phyloP scores from a whole-genome alignment of 1,140 invertebrate species.

The Ceratina calcarata region DNA sequence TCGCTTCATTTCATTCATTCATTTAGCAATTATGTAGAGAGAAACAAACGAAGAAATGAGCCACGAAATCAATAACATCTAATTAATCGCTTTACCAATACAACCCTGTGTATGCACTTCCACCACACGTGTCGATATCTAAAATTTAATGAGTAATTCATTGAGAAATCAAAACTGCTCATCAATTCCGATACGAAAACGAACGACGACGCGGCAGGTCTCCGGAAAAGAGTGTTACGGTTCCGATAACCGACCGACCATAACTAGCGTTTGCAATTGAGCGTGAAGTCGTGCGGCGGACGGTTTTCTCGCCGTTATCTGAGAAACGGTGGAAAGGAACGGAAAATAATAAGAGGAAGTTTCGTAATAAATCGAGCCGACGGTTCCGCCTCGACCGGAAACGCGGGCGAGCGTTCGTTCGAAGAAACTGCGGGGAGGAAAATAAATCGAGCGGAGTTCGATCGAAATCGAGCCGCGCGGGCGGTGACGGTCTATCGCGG shows the following conservation, averaged over 20 bases:
- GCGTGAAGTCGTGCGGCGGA: slow-evolving; percentile 19
- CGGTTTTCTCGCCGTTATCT: slow-evolving; percentile 19
- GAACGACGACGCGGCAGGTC: not conserved
- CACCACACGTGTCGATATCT: too few species aligned
- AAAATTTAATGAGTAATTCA: too few species aligned
- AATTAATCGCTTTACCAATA: too few species aligned
- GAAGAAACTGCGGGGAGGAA: slow-evolving; percentile 11
- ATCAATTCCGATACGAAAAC: not conserved
- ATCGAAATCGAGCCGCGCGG: slow-evolving; percentile 21
- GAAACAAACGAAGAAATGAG: too few species aligned
- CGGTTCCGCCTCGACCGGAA: slow-evolving; percentile 34
- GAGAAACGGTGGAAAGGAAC: not conserved
- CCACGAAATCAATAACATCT: too few species aligned
- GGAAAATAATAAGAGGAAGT: slow-evolving; percentile 60
- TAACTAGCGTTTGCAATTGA: slow-evolving; percentile 41
- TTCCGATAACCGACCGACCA: slow-evolving; percentile 43
- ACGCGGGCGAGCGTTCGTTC: not conserved
- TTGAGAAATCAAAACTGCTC: too few species aligned
- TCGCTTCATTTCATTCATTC: too few species aligned
- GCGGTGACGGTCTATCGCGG: not conserved
- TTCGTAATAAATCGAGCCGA: slow-evolving; percentile 54
- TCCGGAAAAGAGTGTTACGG: slow-evolving; percentile 9
- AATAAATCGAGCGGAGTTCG: slow-evolving; percentile 41
- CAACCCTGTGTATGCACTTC: too few species aligned
- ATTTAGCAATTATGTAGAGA: too few species aligned